Base-by-base conservation (phyloP, 2,888 invertebrate species). In the Ochropacha duplaris region DNA sequence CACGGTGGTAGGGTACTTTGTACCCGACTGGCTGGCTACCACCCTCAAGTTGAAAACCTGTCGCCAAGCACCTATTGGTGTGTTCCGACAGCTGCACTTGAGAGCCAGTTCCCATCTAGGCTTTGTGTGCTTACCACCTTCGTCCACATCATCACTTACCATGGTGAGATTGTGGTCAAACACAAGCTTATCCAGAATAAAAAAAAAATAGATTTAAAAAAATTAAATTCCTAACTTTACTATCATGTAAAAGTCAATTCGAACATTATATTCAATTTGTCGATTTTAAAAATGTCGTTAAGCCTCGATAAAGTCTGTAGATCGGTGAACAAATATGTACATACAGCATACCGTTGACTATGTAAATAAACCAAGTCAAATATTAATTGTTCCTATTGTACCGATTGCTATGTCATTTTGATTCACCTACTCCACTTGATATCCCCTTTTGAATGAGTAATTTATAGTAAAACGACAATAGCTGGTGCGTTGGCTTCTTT, bases 291-390 rank as follows among this genome's bases (percentile, higher is more conserved):
- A 36, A n/a, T n/a, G n/a, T 36, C 36, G n/a, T 36, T 36, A 36
- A 1, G n/a, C 1, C 36, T 5, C n/a, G 36, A 31, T 31, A 31
- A 36, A 36, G 36, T n/a, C 36, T 1, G n/a, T 36, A 31, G 31
- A n/a, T 36, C n/a, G 36, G n/a, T n/a, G 2, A 36, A 4, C n/a
- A 26, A 51, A 26, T 31, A 51, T 51, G 51, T 26, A 50, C 51
- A 51, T 9, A 51, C 11, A n/a, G 28, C 50, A 50, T 50, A 24
- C 28, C 26, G 14, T 31, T 28, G n/a, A 28, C 26, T 16, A 51
- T 51, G 16, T 19, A 51, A 51, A 51, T 51, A 51, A 28, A 28
- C 51, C n/a, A 28, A 51, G 11, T 26, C 51, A 51, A 51, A 28
- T 19, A 36, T 36, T 36, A 36, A 51, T 51, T 51, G n/a, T 16